Base-by-base conservation (phyloP, 2,113 vertebrate species). In the Marcusenius ussheri region DNA sequence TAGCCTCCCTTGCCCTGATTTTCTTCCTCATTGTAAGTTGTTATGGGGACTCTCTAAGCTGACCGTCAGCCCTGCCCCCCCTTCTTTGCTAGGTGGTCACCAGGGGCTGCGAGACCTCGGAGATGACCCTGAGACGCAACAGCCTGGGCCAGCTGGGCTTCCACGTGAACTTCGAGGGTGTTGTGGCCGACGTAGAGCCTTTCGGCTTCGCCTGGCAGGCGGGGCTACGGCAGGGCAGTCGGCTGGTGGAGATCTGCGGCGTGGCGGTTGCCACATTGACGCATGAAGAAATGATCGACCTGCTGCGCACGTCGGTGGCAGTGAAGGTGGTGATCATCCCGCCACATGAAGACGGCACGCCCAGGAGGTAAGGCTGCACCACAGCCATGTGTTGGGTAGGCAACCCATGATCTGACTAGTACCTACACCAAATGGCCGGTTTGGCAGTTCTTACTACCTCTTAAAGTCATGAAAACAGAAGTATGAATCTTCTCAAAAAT, bases 201-300 rank as follows among this genome's bases (percentile, higher is more conserved):
- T 97, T 97, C 11, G 97, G 97, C 58, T 97, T 97, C 83, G 97
- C 97, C 21, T 97, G 97, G 97, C 97, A 97, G 91, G 96, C 97
- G 0, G 97, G 97, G 27, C 94, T 97, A 0, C 95, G 96, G 56
- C 97, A 97, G 45, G 96, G 97, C 46, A 97, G 97, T 92, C 97
- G 97, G 24, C 94, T 97, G 0, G 96, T 97, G 46, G 97, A 97
- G 91, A 97, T 97, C 90, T 97, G 97, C 92, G 96, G 96, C 90
- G 97, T 97, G 89, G 96, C 97, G 0, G 97, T 97, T 92, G 97
- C 96, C 21, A 97, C 96, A 0, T 93, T 97, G 91, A 96, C 95
- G 35, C 97, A 97, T 0, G 97, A 97, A 92, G 97, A 97, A 92
- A 97, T 97, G 97, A 97, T 97, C 21, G 97, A 97, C 92, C 94